A percentile compares a stretch with the other conserved stretches of the same genome.
Conservation (phyloP, 2,797 vertebrate genomes). For the Hephaestus fuliginosus region DNA sequence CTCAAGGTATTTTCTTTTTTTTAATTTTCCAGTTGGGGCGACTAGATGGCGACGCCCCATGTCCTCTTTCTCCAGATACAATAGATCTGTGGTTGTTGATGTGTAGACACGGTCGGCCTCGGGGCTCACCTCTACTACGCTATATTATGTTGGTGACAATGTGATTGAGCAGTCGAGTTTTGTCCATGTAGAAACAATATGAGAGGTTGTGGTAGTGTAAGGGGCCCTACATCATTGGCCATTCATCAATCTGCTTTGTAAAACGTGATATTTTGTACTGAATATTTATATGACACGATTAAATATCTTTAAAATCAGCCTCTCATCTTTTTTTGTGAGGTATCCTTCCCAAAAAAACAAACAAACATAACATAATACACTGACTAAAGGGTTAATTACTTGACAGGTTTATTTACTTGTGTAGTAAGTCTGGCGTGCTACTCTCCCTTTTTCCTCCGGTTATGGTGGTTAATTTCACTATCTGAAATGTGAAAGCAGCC, state of each 20-base stretch:
- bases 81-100: constrained; percentile 81
- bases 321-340: not conserved
- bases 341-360: not conserved
- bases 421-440: not conserved
- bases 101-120: constrained; percentile 77
- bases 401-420: constrained; percentile 22
- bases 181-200: constrained; percentile 74
- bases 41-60: constrained; percentile 49
- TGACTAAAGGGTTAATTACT: not conserved
- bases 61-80: constrained; percentile 64
- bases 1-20: not conserved
- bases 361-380: too few species aligned
- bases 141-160: constrained; percentile 84
- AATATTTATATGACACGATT: constrained; percentile 97
- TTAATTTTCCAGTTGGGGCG: not conserved
- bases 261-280: constrained; percentile 98
- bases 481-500: constrained; percentile 40
- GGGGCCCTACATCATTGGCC: constrained; percentile 61
- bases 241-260: constrained; percentile 90
- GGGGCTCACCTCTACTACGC: constrained; percentile 64
- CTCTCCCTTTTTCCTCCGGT: not conserved
- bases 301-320: constrained; percentile 88
- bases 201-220: constrained; percentile 74
- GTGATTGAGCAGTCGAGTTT: constrained; percentile 78
- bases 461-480: constrained; percentile 25